Conservation (phyloP, 2,888 invertebrate species). For the Alentia gelatinosa region DNA sequence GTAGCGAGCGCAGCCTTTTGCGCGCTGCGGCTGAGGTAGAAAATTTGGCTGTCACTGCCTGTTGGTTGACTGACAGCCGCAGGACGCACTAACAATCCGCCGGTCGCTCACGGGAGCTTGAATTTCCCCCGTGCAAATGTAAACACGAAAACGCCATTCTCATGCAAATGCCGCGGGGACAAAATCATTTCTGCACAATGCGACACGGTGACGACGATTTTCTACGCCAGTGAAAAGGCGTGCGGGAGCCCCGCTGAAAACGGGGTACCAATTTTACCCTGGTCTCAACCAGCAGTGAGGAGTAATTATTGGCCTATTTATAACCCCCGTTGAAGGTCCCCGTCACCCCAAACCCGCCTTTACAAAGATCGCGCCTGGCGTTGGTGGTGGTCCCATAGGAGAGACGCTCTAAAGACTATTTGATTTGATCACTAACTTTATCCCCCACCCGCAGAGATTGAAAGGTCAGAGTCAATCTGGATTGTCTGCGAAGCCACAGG, state of each 20-base stretch:
- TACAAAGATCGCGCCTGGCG: neutral
- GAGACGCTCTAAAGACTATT: neutral
- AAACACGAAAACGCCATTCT: constrained; percentile 53
- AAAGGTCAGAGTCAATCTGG: constrained; percentile 48
- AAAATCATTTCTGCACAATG: constrained; percentile 57
- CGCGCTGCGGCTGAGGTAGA: neutral
- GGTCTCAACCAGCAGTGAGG: neutral
- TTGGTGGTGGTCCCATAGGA: neutral
- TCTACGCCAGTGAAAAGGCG: constrained; percentile 47
- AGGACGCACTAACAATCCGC: constrained; percentile 46
- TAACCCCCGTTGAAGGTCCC: constrained; percentile 35
- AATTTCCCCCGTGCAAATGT: constrained; percentile 53
- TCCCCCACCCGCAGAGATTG: constrained; percentile 11
- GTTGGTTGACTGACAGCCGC: constrained; percentile 29
- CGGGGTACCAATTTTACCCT: constrained; percentile 18
- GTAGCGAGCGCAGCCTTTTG: constrained; percentile 33
- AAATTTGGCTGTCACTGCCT: constrained; percentile 57
- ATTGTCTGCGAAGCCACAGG: constrained; percentile 25
- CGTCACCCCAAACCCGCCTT: neutral
- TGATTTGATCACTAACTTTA: constrained; percentile 52
- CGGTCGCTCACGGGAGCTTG: constrained; percentile 26
- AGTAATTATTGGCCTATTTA: constrained; percentile 57
- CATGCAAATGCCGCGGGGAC: constrained; percentile 53
- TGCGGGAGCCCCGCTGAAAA: neutral
- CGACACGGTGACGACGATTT: constrained; percentile 45